Conservation (phyloP, 2,113 vertebrate species). For the Megaleporinus macrocephalus region DNA sequence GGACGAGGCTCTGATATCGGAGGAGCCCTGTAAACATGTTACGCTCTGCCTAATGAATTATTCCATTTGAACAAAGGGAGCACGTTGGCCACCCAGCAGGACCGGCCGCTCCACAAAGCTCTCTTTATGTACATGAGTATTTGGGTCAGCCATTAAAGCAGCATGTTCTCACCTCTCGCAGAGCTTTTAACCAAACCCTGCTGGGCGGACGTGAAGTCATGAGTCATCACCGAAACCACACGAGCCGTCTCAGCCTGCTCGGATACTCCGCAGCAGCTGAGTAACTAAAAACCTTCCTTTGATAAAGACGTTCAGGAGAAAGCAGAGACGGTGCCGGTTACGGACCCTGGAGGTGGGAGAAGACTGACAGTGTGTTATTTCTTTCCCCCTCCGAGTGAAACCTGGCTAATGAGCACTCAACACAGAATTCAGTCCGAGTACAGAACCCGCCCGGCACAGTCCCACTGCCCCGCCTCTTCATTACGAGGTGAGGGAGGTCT, state of each 20-base stretch:
- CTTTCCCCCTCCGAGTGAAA: background rate
- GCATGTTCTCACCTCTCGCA: background rate
- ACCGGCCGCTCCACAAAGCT: conserved; percentile 17
- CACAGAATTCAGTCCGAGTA: no score
- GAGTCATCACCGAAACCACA: background rate
- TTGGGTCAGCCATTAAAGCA: conserved; percentile 1
- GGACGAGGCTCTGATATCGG: background rate
- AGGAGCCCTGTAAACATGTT: conserved; percentile 1
- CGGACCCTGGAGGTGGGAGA: background rate
- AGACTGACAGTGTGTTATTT: background rate
- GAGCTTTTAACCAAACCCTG: background rate
- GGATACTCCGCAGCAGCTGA: no score
- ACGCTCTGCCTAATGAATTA: conserved; percentile 8
- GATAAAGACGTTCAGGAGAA: no score
- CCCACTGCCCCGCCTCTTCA: no score
- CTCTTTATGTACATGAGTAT: conserved; percentile 1
- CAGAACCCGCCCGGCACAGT: no score
- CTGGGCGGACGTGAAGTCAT: background rate
- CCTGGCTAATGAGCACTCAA: background rate
- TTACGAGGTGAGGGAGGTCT: no score
- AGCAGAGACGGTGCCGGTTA: background rate
- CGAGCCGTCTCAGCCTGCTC: no score
- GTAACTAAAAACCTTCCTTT: no score
- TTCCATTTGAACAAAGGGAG: background rate
- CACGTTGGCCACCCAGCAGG: background rate